Percentiles rank a stretch among this genome's conserved stretches.
Conservation (phyloP, 2,888 invertebrate species). For the Oasisia sp. region DNA sequence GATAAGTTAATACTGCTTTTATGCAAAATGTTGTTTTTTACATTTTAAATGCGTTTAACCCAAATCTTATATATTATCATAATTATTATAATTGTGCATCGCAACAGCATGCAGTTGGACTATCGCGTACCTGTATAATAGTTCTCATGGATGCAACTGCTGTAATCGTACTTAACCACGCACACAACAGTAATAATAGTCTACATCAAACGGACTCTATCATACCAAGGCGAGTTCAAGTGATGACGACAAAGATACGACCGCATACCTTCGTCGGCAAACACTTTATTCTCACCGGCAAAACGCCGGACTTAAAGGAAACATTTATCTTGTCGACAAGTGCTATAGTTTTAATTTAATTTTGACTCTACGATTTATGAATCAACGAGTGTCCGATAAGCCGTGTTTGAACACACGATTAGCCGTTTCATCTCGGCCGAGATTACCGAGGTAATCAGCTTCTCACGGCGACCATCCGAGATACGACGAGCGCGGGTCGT, state of each 20-base stretch:
- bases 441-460: background rate
- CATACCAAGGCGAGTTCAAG: background rate
- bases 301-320: background rate
- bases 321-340: conserved; percentile 7
- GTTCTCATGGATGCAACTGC: too few relatives aligned
- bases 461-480: background rate
- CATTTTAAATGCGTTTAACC: background rate
- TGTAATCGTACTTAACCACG: too few relatives aligned
- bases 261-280: background rate
- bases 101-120: background rate
- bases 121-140: background rate
- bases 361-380: conserved; percentile 1
- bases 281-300: background rate
- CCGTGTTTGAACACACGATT: background rate
- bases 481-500: background rate
- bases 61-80: background rate
- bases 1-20: too few relatives aligned
- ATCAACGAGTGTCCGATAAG: conserved; percentile 2
- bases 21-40: too few relatives aligned
- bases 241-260: background rate
- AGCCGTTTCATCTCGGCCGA: conserved; percentile 6
- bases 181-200: background rate
- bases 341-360: conserved; percentile 9
- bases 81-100: too few relatives aligned
- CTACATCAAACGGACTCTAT: background rate